phyloP scores from a whole-genome alignment of 2,888 invertebrate species.

The Laothoe populi region DNA sequence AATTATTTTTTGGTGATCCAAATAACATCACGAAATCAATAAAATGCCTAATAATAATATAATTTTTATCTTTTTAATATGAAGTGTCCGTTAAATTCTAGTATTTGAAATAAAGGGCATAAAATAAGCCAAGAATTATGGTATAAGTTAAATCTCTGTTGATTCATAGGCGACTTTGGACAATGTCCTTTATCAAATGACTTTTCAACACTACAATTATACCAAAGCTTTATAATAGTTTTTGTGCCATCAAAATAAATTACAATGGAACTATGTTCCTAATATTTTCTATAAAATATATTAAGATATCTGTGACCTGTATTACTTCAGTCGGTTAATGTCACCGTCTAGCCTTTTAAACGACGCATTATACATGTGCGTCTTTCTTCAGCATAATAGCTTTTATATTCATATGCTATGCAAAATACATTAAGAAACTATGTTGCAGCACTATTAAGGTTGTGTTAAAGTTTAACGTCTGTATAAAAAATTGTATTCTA shows the following conservation, averaged over 20 bases:
- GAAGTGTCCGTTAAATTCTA: no score
- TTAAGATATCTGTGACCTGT: background rate
- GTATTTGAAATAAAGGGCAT: no score
- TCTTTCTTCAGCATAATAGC: conserved; percentile 13
- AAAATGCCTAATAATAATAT: no score
- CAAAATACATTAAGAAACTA: conserved; percentile 14
- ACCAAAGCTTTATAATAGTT: no score
- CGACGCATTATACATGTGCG: conserved; percentile 14
- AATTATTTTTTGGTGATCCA: no score
- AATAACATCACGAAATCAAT: no score
- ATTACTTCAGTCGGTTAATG: conserved; percentile 3
- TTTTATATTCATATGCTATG: conserved; percentile 7
- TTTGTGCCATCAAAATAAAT: background rate
- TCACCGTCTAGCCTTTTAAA: conserved; percentile 20
- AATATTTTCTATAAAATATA: background rate
- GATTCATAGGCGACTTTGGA: no score
- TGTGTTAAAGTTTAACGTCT: conserved; percentile 13
- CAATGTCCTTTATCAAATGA: no score
- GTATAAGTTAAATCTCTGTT: no score
- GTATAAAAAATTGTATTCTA: background rate
- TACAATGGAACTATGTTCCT: background rate
- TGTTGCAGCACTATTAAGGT: conserved; percentile 15
- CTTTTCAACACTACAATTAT: no score
- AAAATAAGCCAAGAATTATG: no score
- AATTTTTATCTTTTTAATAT: no score